These are phyloP conservation scores for Poeciliopsis presidionis DNA, from an alignment of 2,797 vertebrate genomes.

Conservation along the genomic window DNA sequence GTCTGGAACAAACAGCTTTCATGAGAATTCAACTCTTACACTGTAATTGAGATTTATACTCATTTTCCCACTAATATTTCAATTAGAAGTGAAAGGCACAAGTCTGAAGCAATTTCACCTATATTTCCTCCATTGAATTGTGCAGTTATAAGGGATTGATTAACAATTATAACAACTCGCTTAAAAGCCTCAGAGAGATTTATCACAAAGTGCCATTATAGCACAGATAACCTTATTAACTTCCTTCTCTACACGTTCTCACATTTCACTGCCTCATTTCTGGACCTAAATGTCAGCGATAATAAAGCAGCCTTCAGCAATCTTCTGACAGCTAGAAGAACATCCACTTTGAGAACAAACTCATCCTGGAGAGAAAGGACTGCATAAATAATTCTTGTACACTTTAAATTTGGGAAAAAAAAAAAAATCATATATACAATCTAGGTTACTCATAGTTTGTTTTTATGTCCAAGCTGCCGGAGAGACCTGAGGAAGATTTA, in stretches of 20 bases:
- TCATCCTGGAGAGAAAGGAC: conserved; percentile 12
- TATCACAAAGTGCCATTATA: conserved; percentile 26
- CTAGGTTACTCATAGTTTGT: conserved; percentile 20
- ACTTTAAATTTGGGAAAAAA: background rate
- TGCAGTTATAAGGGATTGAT: conserved; percentile 31
- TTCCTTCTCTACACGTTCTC: background rate
- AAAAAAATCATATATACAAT: background rate
- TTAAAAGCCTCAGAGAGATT: conserved; percentile 39
- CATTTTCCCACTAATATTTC: background rate
- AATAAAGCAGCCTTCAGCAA: conserved; percentile 28
- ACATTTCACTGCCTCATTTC: conserved; percentile 9
- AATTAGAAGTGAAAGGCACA: conserved; percentile 4
- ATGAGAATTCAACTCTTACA: conserved; percentile 3
- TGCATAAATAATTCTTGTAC: background rate
- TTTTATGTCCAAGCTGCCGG: conserved; percentile 25
- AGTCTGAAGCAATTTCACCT: conserved; percentile 14
- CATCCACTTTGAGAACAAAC: conserved; percentile 23
- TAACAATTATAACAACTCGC: conserved; percentile 48
- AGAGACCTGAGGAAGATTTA: conserved; percentile 28
- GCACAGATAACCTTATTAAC: conserved; percentile 20
- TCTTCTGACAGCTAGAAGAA: conserved; percentile 38
- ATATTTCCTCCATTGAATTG: conserved; percentile 4
- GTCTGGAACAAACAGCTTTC: background rate
- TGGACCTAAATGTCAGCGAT: conserved; percentile 7
- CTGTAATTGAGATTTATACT: conserved; percentile 3